Base-by-base conservation (phyloP, 2,888 invertebrate genomes). In the Diachrysia chrysitis region DNA sequence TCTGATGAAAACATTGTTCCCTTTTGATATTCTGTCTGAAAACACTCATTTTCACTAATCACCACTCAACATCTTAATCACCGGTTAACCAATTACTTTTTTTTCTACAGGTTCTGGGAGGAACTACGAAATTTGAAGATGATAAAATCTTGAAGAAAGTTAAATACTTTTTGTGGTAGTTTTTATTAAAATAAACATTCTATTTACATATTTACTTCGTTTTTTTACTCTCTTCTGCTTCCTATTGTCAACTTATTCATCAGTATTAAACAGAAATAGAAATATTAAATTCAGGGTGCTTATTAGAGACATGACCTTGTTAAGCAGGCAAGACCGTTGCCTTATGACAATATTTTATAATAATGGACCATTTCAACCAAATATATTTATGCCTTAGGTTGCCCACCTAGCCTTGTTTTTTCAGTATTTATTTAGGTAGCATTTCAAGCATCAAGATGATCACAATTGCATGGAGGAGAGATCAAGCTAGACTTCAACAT, bases 51-150 rank as follows among this genome's bases (percentile, higher is more conserved):
- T 0, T 0, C 1, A 0, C 4, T 10, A 7, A 53, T 19, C 10
- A 55, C 21, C 12, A 12, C 0, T 16, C 0, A 17, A 9, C 16
- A 2, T 86, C 0, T n/a, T n/a, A n/a, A 42, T 19, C 32, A 42
- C 7, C 0, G 2, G 2, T 2, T 21, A 19, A 51, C 1, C 48
- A 17, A 51, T n/a, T n/a, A 21, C 1, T 12, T 12, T 7, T 10
- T 51, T 51, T 51, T 19, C 5, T 42, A n/a, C 87, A 97, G 97
- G 99, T 99, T 29, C 99, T 99, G 95, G 99, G 96, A 98, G 99
- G 95, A 16, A n/a, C 99, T 99, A 16, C 98, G 99, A 14, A 42
- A 42, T 16, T 7, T 0, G n/a, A 4, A 16, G n/a, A n/a, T 42
- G 1, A n/a, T n/a, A n/a, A 42, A 42, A n/a, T n/a, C 16, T 1